phyloP scores from a whole-genome alignment of 2,888 invertebrate genomes.

The Heliothis peltigera region DNA sequence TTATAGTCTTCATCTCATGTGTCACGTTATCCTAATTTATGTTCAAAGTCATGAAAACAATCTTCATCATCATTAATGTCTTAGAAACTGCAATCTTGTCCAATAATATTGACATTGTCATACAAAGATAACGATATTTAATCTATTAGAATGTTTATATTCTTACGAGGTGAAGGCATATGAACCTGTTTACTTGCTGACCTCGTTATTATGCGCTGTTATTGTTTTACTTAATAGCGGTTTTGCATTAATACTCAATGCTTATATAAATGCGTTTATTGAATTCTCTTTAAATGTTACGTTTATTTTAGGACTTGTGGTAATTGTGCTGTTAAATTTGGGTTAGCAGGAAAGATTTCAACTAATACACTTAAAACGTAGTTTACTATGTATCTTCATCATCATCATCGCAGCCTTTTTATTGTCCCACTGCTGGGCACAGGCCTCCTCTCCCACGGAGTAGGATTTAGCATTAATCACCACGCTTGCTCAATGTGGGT shows the following conservation, averaged over 20 bases:
- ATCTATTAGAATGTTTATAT: slow-evolving; percentile 31
- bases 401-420: too few relatives aligned
- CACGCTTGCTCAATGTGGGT: too few relatives aligned
- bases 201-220: slow-evolving; percentile 43
- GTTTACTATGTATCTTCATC: too few relatives aligned
- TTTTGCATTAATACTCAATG: slow-evolving; percentile 40
- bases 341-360: slow-evolving; percentile 21
- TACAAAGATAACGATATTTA: slow-evolving; percentile 16
- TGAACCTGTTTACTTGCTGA: slow-evolving; percentile 41
- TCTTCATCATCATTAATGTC: neutral
- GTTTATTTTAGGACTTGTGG: slow-evolving; percentile 25
- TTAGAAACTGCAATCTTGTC: neutral
- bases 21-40: neutral
- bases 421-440: too few relatives aligned
- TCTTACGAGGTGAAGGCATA: slow-evolving; percentile 40
- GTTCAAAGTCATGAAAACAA: neutral
- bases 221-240: slow-evolving; percentile 43
- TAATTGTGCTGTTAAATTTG: slow-evolving; percentile 3
- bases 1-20: neutral
- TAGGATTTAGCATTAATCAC: too few relatives aligned
- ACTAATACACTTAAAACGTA: slow-evolving; percentile 4
- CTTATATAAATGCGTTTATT: slow-evolving; percentile 28
- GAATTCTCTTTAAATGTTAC: slow-evolving; percentile 29
- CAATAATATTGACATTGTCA: slow-evolving; percentile 7
- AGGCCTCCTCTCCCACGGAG: too few relatives aligned